These are phyloP conservation scores for Microchrysa polita DNA, from an alignment of 2,888 invertebrate species.

Conservation along the genomic window DNA sequence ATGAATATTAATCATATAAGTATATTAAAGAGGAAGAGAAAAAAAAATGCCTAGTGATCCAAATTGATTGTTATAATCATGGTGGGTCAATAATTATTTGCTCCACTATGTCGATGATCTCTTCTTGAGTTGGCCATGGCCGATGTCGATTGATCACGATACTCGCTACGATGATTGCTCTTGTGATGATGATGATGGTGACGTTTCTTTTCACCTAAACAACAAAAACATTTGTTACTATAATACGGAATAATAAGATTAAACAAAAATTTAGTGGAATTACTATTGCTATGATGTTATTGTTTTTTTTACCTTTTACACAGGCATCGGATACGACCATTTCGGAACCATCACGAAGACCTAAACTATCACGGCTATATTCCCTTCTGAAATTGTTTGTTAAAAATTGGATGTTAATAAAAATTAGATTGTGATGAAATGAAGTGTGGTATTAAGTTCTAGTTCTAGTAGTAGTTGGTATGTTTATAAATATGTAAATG, in stretches of 20 bases:
- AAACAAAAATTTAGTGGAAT: constrained; percentile 18
- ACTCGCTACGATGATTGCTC: constrained; percentile 62
- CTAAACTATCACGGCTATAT: constrained; percentile 57
- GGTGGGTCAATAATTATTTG: constrained; percentile 64
- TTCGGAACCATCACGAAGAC: constrained; percentile 78
- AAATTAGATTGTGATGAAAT: too few relatives aligned
- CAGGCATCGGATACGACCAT: constrained; percentile 76
- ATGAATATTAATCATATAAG: too few relatives aligned
- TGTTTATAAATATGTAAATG: background rate
- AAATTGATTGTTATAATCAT: constrained; percentile 65
- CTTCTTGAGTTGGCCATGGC: constrained; percentile 56
- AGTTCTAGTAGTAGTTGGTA: too few relatives aligned
- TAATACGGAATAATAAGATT: background rate
- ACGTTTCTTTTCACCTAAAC: constrained; percentile 62
- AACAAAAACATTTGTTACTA: constrained; percentile 37
- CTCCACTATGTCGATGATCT: constrained; percentile 62
- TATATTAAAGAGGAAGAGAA: constrained; percentile 4
- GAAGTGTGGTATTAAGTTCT: too few relatives aligned
- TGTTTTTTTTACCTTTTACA: constrained; percentile 61
- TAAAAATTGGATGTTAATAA: constrained; percentile 5
- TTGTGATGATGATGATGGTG: constrained; percentile 65
- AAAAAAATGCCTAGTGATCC: constrained; percentile 59
- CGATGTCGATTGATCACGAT: constrained; percentile 60
- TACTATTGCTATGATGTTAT: background rate
- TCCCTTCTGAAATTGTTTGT: constrained; percentile 59